Conservation (phyloP, 2,113 vertebrate genomes). For the Cochlearius cochlearius region DNA sequence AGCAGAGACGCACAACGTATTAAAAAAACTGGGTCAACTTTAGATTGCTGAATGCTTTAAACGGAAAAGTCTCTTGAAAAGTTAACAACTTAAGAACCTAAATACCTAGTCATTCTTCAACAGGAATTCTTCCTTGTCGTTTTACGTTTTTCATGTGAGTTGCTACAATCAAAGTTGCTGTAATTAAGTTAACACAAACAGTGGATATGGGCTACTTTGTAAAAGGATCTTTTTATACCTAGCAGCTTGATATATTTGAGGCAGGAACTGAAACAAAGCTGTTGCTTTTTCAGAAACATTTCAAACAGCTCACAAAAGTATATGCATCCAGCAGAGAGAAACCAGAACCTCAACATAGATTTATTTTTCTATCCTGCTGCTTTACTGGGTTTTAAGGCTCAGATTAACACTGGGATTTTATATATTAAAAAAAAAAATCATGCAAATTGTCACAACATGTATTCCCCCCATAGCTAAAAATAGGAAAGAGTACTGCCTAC, state of each 20-base stretch:
- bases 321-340: neutral
- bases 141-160: neutral
- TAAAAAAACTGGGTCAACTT: neutral
- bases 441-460: neutral
- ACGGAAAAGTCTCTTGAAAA: neutral
- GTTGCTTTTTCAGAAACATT: neutral
- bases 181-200: conserved; percentile 15
- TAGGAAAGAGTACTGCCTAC: neutral
- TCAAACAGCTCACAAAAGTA: neutral
- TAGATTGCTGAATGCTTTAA: neutral
- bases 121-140: neutral
- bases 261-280: neutral
- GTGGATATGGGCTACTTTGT: neutral
- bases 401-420: neutral
- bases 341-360: neutral
- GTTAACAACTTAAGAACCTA: neutral
- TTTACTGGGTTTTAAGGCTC: neutral
- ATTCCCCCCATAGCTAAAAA: neutral
- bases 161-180: neutral
- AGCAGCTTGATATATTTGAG: neutral
- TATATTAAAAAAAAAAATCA: neutral
- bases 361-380: neutral
- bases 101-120: neutral
- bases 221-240: neutral
- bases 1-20: neutral